A percentile compares a stretch with the other conserved stretches of the same genome.
Conservation (phyloP, 2,113 vertebrate species). For the Chloropsis hardwickii region DNA sequence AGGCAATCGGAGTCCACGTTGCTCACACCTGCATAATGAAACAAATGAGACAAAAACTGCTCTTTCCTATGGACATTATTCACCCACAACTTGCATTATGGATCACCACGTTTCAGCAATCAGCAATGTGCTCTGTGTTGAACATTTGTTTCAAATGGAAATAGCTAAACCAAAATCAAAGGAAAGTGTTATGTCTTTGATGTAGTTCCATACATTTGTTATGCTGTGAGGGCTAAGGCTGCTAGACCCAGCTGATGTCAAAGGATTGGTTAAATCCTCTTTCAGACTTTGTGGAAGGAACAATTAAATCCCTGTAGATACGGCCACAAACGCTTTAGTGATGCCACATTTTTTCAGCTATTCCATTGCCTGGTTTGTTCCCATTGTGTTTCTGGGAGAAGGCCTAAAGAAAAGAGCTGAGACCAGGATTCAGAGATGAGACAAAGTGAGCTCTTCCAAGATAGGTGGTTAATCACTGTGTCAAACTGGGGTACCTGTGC, state of each 20-base stretch:
- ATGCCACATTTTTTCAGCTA: not conserved
- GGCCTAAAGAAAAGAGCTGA: not conserved
- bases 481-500: not conserved
- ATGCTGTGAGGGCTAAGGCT: slow-evolving; percentile 1
- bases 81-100: not conserved
- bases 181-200: not conserved
- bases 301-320: not conserved
- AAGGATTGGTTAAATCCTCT: not conserved
- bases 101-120: not conserved
- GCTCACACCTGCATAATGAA: not conserved
- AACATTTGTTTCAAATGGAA: slow-evolving; percentile 6
- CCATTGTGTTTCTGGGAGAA: not conserved
- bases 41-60: not conserved
- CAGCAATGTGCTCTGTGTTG: not conserved
- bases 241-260: not conserved
- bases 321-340: not conserved
- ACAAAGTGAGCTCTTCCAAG: not conserved
- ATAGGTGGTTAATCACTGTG: not conserved
- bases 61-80: not conserved
- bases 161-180: slow-evolving; percentile 29
- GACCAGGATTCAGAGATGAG: not conserved
- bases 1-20: not conserved
- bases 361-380: not conserved
- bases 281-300: slow-evolving; percentile 17
- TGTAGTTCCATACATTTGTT: slow-evolving; percentile 9